Base-by-base conservation (phyloP, 2,888 invertebrate species). In the Zygothrica quintamaculata region DNA sequence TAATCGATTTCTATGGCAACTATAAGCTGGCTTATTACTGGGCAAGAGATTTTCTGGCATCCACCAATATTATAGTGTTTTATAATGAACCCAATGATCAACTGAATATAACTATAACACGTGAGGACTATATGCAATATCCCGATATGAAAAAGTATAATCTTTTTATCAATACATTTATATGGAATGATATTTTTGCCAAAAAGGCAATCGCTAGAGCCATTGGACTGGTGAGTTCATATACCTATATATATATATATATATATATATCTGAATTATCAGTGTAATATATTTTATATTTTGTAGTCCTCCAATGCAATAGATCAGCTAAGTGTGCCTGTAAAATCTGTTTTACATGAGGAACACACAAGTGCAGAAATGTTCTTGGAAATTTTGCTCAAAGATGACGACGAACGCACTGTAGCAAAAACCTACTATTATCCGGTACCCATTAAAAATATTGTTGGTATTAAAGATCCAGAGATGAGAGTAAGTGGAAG, bases 11-110 rank as follows among this genome's bases (percentile, higher is more conserved):
- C 52, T 87, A 87, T 75, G 91, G 91, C 36, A 91, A 90, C 53
- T 90, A 86, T 62, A 91, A 91, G 77, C 66, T 91, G 7, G 80
- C 97, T 6, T 98, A 99, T 87, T 97, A 99, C 90, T 97, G 94
- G 90, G 96, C 96, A 0, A 93, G 92, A 80, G 92, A 95, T 0
- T 98, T 98, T 89, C 97, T 98, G 89, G 93, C 95, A 0, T 95
- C 96, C 0, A 92, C 95, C 9, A 92, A 95, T 15, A 92, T 96
- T 6, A 94, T 93, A 6, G 93, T 93, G 0, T 91, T 94, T 34
- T 88, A 93, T 12, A 91, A 92, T 9, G 60, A 65, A 2, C 55
- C 87, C 1, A 88, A 92, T 0, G 92, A 92, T 37, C 91, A 92
- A 43, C 90, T 95, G 0, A 92, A 93, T 46, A 90, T 95, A 8